Percentiles rank a stretch among this genome's conserved stretches.
Conservation (phyloP, 2,797 vertebrate species). For the Squalus acanthias region DNA sequence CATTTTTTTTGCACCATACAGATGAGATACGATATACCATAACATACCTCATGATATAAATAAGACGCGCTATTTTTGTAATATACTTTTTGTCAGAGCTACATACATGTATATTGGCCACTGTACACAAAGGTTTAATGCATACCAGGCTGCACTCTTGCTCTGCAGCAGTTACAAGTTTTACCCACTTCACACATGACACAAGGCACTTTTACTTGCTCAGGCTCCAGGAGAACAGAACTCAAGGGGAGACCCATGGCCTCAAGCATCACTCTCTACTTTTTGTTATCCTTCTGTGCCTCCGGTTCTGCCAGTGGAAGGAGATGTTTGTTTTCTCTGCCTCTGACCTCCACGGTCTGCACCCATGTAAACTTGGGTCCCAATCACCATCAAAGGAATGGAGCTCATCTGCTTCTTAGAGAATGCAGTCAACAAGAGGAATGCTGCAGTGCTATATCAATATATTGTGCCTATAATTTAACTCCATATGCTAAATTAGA, state of each 20-base stretch:
- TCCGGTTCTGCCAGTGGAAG: too few species aligned
- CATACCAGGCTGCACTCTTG: not conserved
- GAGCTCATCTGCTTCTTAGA: too few species aligned
- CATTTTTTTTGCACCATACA: too few species aligned
- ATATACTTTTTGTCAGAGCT: not conserved
- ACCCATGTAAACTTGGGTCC: too few species aligned
- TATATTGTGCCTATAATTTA: not conserved
- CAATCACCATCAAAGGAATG: not conserved
- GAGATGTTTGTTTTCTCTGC: too few species aligned
- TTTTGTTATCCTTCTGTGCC: too few species aligned
- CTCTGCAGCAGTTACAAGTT: not conserved
- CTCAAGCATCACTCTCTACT: not conserved
- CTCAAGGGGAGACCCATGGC: too few species aligned
- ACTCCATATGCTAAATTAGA: not conserved
- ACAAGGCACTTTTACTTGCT: not conserved
- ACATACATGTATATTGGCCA: not conserved
- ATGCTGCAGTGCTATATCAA: not conserved
- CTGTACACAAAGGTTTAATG: not conserved
- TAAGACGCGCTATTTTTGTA: not conserved
- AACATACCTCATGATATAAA: not conserved
- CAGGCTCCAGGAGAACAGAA: not conserved
- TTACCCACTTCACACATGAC: not conserved
- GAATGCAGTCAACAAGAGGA: not conserved
- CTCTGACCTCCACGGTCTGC: too few species aligned
- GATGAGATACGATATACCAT: not conserved